Conservation (phyloP, 2,797 vertebrate genomes). For the Leuciscus waleckii region DNA sequence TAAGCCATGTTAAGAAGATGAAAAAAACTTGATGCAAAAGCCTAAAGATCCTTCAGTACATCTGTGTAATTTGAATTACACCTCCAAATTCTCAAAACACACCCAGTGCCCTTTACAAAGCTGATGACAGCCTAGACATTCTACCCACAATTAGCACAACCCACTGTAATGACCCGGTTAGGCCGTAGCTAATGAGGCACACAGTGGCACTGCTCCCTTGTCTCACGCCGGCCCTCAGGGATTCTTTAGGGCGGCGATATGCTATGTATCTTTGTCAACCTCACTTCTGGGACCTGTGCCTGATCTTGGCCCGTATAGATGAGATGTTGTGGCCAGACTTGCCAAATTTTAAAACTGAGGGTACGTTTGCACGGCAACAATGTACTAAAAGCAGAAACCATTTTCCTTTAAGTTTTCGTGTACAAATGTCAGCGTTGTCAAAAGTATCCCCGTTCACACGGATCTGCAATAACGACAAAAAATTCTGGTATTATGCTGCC, state of each 20-base stretch:
- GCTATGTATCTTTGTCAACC: constrained; percentile 11
- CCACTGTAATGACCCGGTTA: constrained; percentile 21
- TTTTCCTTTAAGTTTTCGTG: not conserved
- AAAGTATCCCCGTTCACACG: not conserved
- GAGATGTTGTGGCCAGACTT: not conserved
- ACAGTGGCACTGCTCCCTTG: constrained; percentile 25
- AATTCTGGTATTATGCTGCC: not conserved
- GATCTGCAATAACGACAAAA: not conserved
- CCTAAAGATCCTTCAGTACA: not conserved
- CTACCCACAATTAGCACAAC: constrained; percentile 15
- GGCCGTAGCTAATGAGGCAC: constrained; percentile 19
- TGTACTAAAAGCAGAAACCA: not conserved
- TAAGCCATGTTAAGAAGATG: not conserved
- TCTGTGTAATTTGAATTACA: not conserved
- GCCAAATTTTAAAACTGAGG: not conserved
- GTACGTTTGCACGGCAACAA: not conserved
- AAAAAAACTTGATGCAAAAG: constrained; percentile 1
- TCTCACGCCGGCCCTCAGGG: not conserved
- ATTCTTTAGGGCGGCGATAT: not conserved
- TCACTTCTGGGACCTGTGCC: constrained; percentile 4
- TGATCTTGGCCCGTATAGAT: not conserved
- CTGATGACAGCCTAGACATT: constrained; percentile 33
- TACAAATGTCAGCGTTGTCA: not conserved
- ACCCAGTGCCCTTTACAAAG: constrained; percentile 10
- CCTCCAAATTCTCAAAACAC: constrained; percentile 25